Conservation (phyloP, 2,113 vertebrate genomes). For the Atractosteus spatula region DNA sequence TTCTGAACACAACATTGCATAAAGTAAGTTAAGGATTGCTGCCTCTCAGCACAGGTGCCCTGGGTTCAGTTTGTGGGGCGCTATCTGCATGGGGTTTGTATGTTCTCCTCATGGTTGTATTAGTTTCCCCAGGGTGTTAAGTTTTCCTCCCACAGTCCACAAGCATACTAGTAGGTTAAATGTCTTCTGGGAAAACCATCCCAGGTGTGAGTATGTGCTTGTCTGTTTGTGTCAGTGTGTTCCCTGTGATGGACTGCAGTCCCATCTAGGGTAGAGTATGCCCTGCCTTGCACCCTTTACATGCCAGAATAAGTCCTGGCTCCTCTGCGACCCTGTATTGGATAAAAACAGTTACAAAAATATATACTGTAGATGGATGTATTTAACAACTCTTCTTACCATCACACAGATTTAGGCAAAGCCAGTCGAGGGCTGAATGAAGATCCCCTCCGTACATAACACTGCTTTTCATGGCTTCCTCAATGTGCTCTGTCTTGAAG, state of each 20-base stretch:
- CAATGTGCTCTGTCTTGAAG: conserved; percentile 91
- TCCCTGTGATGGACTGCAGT: too few species aligned
- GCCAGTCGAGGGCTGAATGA: conserved; percentile 95
- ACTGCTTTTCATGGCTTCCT: conserved; percentile 95
- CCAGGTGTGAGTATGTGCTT: too few species aligned
- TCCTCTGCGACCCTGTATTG: background rate
- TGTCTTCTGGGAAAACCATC: too few species aligned
- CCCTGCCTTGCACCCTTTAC: background rate
- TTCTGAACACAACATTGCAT: too few species aligned
- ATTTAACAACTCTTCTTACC: conserved; percentile 58
- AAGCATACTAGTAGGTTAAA: background rate
- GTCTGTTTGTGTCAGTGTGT: too few species aligned
- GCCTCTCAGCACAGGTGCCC: too few species aligned
- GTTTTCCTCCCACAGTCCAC: too few species aligned
- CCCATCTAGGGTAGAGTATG: background rate
- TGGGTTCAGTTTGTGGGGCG: background rate
- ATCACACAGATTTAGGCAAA: conserved; percentile 92
- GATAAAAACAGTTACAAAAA: background rate
- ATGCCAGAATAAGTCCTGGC: background rate
- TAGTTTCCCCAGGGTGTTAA: too few species aligned
- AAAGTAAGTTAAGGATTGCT: too few species aligned
- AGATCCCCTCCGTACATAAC: conserved; percentile 91
- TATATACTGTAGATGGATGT: background rate
- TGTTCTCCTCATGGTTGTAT: too few species aligned
- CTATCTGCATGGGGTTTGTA: too few species aligned